Evolutionary conservation across 1,140 invertebrate genomes (phyloP), one percentile per base, ranked within the genome.

Genomic region (Pseudomyrmex dendroicus): DNA sequence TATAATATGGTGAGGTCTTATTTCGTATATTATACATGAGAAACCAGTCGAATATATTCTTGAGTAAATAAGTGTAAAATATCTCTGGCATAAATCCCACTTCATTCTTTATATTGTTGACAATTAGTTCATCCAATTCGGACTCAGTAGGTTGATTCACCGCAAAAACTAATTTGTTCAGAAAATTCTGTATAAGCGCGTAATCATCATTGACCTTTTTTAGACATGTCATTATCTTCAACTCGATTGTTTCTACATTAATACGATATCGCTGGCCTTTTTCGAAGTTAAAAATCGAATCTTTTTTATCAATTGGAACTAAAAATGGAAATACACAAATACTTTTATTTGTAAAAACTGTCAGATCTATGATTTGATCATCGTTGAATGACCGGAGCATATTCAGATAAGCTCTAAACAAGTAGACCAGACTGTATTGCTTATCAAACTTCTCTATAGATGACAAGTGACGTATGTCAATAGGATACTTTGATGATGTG

Each of bases 91-190:
- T 12, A 12, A 5, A 0, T 5, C 12, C 35, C 10, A 17, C 50
- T 1, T 13, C 9, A 7, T 10, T 50, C 5, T 15, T 25, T 66
- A 80, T 80, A 0, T 80, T 46, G 1, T 25, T 3, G 2, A 20
- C 1, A 0, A 80, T 72, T 1, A 48, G 1, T 10, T 72, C 3
- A 1, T 80, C 76, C 20, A 80, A 20, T 4, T 80, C 64, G 0
- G 12, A 8, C 1, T 80, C 66, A 15, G 54, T 59, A 1, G 76
- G 76, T 15, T 80, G 76, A 8, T 0, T 4, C 8, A 80, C 44
- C 20, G 10, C 7, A 9, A 80, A 80, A 15, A 80, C n/a, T n/a
- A 80, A 10, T 7, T 80, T 80, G 5, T 10, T 70, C 66, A 80
- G 2, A 3, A 80, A 80, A 22, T 13, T 12, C n/a, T 12, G 0